These are phyloP conservation scores for Masticophis lateralis DNA, from an alignment of 2,797 vertebrate species.

Conservation along the genomic window DNA sequence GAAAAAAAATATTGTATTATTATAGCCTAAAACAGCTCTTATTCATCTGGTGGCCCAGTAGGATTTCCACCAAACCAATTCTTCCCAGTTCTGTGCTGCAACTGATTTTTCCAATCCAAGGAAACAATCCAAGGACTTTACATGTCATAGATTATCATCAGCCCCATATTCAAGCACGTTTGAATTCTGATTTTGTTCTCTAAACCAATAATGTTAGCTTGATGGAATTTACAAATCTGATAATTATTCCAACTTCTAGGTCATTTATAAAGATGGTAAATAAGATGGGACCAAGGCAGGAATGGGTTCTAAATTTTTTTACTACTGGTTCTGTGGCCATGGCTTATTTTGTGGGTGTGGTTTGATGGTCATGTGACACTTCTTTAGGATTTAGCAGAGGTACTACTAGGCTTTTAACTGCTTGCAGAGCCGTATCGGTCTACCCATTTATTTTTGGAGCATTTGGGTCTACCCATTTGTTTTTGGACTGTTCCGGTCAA, in stretches of 20 bases:
- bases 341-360: too few species aligned
- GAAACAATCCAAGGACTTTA: neutral
- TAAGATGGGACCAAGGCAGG: neutral
- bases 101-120: neutral
- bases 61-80: neutral
- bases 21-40: constrained; percentile 39
- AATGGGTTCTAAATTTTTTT: too few species aligned
- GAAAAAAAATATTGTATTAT: constrained; percentile 60
- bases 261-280: neutral
- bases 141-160: neutral
- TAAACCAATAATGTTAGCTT: neutral
- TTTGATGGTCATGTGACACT: too few species aligned
- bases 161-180: neutral
- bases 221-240: neutral
- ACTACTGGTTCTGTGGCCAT: too few species aligned
- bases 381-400: too few species aligned
- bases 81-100: neutral
- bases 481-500: too few species aligned
- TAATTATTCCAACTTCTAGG: neutral
- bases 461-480: too few species aligned
- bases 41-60: neutral
- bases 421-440: too few species aligned
- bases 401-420: too few species aligned
- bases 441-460: too few species aligned
- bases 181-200: neutral